phyloP scores from a whole-genome alignment of 2,113 vertebrate genomes.

The Eulemur macaco region DNA sequence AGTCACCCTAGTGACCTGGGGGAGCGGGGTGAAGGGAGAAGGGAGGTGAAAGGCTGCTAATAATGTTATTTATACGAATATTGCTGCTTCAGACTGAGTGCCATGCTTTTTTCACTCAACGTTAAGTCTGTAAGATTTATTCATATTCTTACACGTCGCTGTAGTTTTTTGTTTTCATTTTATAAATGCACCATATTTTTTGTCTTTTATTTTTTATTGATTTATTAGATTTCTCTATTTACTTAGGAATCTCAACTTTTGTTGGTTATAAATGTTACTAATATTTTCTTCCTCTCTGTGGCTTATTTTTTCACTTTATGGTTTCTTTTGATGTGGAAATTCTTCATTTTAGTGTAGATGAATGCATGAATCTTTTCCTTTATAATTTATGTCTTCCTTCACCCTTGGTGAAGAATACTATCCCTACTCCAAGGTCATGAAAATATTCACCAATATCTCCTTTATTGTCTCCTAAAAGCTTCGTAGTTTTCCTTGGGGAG shows the following conservation, averaged over 20 bases:
- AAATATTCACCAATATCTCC: background rate
- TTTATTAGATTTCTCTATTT: background rate
- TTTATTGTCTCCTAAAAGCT: background rate
- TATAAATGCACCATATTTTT: background rate
- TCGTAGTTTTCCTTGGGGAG: background rate
- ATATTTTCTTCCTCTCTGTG: background rate
- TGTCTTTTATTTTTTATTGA: background rate
- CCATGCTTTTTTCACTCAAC: background rate
- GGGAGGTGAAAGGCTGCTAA: background rate
- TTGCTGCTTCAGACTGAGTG: background rate
- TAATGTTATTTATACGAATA: background rate
- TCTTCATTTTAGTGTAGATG: background rate
- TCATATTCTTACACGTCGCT: background rate
- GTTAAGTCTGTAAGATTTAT: background rate
- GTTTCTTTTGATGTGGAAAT: constrained; percentile 26
- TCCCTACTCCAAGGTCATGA: constrained; percentile 4
- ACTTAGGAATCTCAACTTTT: background rate
- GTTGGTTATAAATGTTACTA: background rate
- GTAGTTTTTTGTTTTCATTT: background rate
- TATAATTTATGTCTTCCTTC: background rate
- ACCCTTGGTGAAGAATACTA: background rate
- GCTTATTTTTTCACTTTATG: background rate
- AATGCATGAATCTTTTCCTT: background rate
- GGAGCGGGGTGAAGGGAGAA: background rate
- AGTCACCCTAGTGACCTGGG: background rate